Percentiles rank a stretch among this genome's conserved stretches.
Evolutionary conservation across 2,113 vertebrate genomes (phyloP).

Genomic region (Girardinichthys multiradiatus): DNA sequence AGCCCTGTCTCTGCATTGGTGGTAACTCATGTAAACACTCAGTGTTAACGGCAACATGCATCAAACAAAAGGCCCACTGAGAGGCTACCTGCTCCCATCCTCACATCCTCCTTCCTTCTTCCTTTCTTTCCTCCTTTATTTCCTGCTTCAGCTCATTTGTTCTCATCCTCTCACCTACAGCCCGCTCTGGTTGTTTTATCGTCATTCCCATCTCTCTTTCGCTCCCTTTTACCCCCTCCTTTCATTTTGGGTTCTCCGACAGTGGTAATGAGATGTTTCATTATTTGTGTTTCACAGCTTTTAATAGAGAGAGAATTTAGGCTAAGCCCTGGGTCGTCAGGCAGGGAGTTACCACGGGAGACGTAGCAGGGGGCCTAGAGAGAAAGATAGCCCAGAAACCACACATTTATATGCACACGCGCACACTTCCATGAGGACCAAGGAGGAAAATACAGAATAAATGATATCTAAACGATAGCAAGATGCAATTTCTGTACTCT

Average conservation of each 20-base stretch:
- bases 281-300: constrained; percentile 84
- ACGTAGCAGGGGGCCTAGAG: constrained; percentile 69
- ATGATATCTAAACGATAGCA: constrained; percentile 7
- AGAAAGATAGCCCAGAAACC: constrained; percentile 71
- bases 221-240: constrained; percentile 24
- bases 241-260: constrained; percentile 76
- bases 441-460: constrained; percentile 13
- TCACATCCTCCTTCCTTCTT: constrained; percentile 30
- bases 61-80: constrained; percentile 67
- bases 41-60: constrained; percentile 32
- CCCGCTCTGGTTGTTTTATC: constrained; percentile 38
- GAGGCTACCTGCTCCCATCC: constrained; percentile 48
- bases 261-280: constrained; percentile 84
- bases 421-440: constrained; percentile 10
- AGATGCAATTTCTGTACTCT: neutral
- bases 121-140: constrained; percentile 41
- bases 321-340: constrained; percentile 82
- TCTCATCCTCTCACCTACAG: constrained; percentile 37
- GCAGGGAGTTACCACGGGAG: constrained; percentile 80
- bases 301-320: constrained; percentile 85
- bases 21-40: constrained; percentile 24
- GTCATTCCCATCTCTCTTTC: constrained; percentile 26
- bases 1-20: constrained; percentile 60
- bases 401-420: constrained; percentile 16
- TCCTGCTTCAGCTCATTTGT: constrained; percentile 37